These are phyloP conservation scores for Catocala nupta DNA, from an alignment of 2,888 invertebrate genomes.

Conservation along the genomic window DNA sequence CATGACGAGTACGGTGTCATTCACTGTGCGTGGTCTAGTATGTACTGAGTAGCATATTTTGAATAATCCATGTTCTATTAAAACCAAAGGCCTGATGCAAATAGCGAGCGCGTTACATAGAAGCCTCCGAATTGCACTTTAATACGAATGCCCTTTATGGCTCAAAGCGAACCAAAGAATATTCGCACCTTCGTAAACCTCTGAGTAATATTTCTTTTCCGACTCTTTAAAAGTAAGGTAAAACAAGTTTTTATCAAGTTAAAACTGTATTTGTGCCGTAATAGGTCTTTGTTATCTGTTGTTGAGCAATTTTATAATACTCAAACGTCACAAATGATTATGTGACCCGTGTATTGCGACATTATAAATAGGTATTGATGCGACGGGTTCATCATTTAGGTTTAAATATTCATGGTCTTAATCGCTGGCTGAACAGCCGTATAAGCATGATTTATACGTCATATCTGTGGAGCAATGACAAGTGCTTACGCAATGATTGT, in stretches of 20 bases:
- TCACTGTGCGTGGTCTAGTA: no score
- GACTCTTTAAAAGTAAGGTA: not conserved
- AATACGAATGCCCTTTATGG: conserved; percentile 1
- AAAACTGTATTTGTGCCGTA: no score
- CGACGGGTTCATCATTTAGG: not conserved
- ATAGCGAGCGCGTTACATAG: not conserved
- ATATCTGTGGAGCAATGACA: not conserved
- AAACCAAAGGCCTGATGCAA: not conserved
- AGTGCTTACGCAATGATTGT: not conserved
- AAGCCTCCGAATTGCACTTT: not conserved
- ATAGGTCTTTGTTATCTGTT: no score
- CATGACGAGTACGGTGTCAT: no score
- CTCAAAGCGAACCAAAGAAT: not conserved
- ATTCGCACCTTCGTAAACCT: not conserved
- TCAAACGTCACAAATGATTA: not conserved
- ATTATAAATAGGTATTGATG: conserved; percentile 6
- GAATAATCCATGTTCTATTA: no score
- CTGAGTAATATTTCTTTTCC: not conserved
- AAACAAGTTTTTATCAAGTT: not conserved
- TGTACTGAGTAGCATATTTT: no score
- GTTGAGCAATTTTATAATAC: no score
- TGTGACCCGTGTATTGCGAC: not conserved
- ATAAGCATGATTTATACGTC: conserved; percentile 2
- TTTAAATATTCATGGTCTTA: conserved; percentile 17
- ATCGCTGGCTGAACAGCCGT: conserved; percentile 1